A percentile compares a stretch with the other conserved stretches of the same genome.
These are phyloP conservation scores for Phyllostomus hastatus DNA, from an alignment of 2,113 vertebrate genomes.

Conservation along the genomic window DNA sequence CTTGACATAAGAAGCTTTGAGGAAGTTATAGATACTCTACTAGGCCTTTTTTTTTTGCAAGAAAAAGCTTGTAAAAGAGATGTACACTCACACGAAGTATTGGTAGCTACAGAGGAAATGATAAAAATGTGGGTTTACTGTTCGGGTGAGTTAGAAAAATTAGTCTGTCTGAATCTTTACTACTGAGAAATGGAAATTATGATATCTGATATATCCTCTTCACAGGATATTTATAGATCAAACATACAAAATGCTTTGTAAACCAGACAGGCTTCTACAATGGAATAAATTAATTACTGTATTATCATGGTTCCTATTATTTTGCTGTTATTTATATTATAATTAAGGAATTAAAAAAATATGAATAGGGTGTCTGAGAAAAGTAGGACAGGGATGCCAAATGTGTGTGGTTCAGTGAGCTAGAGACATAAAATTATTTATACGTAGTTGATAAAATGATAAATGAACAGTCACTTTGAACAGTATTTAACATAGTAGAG, in stretches of 20 bases:
- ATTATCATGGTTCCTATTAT: neutral
- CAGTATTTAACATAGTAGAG: neutral
- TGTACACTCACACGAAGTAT: too few species aligned
- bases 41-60: neutral
- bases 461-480: neutral
- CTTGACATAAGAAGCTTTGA: neutral
- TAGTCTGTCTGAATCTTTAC: neutral
- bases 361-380: neutral
- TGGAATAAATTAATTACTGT: neutral
- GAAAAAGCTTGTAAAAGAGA: neutral
- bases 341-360: neutral
- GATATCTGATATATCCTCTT: neutral
- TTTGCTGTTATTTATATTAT: neutral
- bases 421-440: neutral
- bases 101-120: neutral
- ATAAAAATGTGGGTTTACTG: neutral
- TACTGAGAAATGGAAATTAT: neutral
- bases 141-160: neutral
- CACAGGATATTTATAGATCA: neutral
- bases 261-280: neutral
- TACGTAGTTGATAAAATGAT: fast-evolving
- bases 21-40: neutral
- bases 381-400: neutral
- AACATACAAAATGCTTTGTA: neutral
- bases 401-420: neutral